Conservation (phyloP, 1,140 invertebrate genomes). For the Plectus sambesii region DNA sequence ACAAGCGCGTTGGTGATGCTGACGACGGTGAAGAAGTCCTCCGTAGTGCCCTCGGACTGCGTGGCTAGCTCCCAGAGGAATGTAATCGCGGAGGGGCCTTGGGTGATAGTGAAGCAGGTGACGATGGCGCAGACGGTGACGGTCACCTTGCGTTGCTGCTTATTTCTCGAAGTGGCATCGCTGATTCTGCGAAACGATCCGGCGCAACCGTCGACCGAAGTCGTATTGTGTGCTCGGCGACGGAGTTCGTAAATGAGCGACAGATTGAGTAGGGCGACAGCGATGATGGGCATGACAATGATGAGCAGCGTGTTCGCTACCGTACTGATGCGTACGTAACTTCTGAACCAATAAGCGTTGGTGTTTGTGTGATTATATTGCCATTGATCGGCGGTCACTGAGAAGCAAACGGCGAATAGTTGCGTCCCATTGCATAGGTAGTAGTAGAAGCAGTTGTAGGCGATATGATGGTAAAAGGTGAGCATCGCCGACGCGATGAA, state of each 20-base stretch:
- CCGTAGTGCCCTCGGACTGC: no score
- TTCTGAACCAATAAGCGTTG: slow-evolving; percentile 14
- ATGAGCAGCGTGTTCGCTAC: slow-evolving; percentile 22
- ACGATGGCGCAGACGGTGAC: slow-evolving; percentile 33
- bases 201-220: slow-evolving; percentile 18
- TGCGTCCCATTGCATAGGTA: slow-evolving; percentile 25
- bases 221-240: slow-evolving; percentile 11
- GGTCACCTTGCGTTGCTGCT: slow-evolving; percentile 34
- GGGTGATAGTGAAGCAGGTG: slow-evolving; percentile 33
- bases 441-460: slow-evolving; percentile 17
- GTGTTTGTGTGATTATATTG: slow-evolving; percentile 23
- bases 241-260: slow-evolving; percentile 34
- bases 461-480: slow-evolving; percentile 26
- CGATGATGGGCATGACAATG: slow-evolving; percentile 27
- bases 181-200: slow-evolving; percentile 14
- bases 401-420: slow-evolving; percentile 19
- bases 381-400: slow-evolving; percentile 18
- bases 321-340: slow-evolving; percentile 14
- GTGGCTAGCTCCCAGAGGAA: no score
- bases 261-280: slow-evolving; percentile 34
- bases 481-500: slow-evolving; percentile 18
- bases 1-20: no score
- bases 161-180: slow-evolving; percentile 29
- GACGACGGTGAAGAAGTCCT: no score
- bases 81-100: slow-evolving; percentile 25